phyloP scores from a whole-genome alignment of 2,113 vertebrate genomes.

The Cheirogaleus medius region DNA sequence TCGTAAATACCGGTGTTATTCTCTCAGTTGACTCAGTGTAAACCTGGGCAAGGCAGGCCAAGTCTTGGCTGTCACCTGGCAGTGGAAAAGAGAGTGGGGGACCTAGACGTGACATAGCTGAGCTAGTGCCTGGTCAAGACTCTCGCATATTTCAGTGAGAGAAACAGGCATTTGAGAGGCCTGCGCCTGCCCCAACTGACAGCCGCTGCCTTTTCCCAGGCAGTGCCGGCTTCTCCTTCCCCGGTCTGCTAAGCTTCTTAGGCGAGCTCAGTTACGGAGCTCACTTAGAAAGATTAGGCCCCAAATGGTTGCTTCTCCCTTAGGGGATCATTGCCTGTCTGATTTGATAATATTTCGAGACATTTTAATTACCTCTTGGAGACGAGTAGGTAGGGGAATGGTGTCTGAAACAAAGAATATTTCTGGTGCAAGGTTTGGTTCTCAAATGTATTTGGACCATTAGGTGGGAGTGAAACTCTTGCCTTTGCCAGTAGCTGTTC shows the following conservation, averaged over 20 bases:
- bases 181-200: accelerated
- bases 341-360: background rate
- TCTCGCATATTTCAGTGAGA: accelerated
- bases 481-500: background rate
- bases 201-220: background rate
- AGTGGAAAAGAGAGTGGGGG: background rate
- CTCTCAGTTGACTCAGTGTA: background rate
- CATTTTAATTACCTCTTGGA: background rate
- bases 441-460: background rate
- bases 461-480: background rate
- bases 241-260: background rate
- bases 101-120: background rate
- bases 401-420: background rate
- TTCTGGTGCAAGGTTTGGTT: background rate
- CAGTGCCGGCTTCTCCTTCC: no score
- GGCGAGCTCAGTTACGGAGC: background rate
- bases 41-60: background rate
- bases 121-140: background rate
- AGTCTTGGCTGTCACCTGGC: background rate
- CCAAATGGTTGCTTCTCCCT: background rate
- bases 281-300: background rate
- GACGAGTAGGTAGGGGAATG: background rate
- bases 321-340: background rate
- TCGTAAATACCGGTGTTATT: no score
- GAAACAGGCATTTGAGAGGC: background rate